A percentile compares a stretch with the other conserved stretches of the same genome.
phyloP scores from a whole-genome alignment of 2,888 invertebrate species.

The Lissocephala sabroskyi region DNA sequence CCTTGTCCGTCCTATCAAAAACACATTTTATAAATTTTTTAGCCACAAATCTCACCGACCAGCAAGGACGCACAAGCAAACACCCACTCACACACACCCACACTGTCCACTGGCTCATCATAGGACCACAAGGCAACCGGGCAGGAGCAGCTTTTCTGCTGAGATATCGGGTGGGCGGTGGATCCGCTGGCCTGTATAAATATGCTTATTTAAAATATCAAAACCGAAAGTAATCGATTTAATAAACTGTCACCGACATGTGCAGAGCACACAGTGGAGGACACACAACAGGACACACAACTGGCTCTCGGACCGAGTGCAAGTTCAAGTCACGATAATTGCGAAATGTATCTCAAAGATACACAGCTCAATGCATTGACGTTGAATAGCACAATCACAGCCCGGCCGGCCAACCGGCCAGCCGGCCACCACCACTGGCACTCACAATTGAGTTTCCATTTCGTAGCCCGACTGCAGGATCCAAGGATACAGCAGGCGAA shows the following conservation, averaged over 20 bases:
- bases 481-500: constrained; percentile 12
- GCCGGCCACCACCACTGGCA: too few relatives aligned
- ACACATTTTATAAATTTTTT: constrained; percentile 29
- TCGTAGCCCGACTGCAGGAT: constrained; percentile 52
- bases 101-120: not conserved
- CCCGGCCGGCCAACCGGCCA: too few relatives aligned
- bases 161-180: constrained; percentile 18
- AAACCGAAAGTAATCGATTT: constrained; percentile 70
- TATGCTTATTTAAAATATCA: constrained; percentile 66
- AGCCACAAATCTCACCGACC: constrained; percentile 15
- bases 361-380: constrained; percentile 43
- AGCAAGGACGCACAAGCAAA: not conserved
- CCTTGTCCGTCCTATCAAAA: constrained; percentile 40
- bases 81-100: not conserved
- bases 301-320: constrained; percentile 38
- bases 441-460: constrained; percentile 32
- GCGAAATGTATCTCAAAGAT: constrained; percentile 65
- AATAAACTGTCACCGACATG: constrained; percentile 71
- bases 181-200: constrained; percentile 26
- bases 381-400: constrained; percentile 31
- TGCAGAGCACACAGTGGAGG: constrained; percentile 27
- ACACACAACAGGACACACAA: constrained; percentile 25
- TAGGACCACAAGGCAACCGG: constrained; percentile 24
- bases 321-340: constrained; percentile 70
- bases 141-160: not conserved